A percentile compares a stretch with the other conserved stretches of the same genome.
These are phyloP conservation scores for Imbricaverruca yamaguchii DNA, from an alignment of 2,888 invertebrate genomes.

Conservation along the genomic window DNA sequence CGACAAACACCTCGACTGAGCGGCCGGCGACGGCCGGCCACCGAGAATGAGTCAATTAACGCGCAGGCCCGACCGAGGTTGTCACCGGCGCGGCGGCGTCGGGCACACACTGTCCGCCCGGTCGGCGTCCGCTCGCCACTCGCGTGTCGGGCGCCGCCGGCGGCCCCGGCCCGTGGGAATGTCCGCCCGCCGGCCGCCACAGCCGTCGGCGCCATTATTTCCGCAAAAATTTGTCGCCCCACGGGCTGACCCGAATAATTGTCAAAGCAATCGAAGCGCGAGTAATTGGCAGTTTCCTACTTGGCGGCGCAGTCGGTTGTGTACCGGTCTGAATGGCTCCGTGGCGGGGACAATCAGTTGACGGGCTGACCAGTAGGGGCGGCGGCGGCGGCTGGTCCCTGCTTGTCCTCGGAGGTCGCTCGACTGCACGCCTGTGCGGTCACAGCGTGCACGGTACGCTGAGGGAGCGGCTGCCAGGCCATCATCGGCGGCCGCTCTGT, in stretches of 20 bases:
- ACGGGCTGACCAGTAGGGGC: too few relatives aligned
- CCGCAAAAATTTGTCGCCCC: background rate
- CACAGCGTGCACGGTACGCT: too few relatives aligned
- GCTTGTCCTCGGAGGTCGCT: too few relatives aligned
- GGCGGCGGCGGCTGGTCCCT: too few relatives aligned
- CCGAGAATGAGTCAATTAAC: conserved; percentile 10
- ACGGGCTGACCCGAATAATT: background rate
- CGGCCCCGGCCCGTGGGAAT: background rate
- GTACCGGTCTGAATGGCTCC: too few relatives aligned
- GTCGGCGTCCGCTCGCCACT: background rate
- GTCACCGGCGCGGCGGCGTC: too few relatives aligned
- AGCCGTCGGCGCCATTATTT: background rate
- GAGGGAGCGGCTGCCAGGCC: too few relatives aligned
- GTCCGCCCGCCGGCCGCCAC: background rate
- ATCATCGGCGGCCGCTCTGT: too few relatives aligned
- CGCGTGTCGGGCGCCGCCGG: background rate
- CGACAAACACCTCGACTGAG: background rate
- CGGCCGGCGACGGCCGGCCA: background rate
- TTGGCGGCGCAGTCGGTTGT: too few relatives aligned
- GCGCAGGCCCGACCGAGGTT: background rate
- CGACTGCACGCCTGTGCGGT: too few relatives aligned
- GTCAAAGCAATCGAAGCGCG: conserved; percentile 5
- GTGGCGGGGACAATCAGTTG: too few relatives aligned
- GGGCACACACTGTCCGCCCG: too few relatives aligned
- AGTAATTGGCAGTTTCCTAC: background rate